phyloP scores from a whole-genome alignment of 2,888 invertebrate species.

The Aethes cnicana region DNA sequence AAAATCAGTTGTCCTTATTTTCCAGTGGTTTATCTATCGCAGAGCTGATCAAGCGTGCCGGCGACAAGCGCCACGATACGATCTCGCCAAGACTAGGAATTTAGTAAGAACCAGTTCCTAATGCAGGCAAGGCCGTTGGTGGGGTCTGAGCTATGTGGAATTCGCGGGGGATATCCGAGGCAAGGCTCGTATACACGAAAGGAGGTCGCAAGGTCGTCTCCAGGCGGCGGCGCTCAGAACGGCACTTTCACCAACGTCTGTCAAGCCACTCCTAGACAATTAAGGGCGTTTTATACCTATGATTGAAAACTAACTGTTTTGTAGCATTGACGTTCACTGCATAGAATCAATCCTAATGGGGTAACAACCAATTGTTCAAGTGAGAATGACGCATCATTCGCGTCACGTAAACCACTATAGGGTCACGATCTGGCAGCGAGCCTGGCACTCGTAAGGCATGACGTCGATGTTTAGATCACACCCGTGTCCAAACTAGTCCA shows the following conservation, averaged over 20 bases:
- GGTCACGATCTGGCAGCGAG: constrained; percentile 22
- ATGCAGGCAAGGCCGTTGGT: constrained; percentile 24
- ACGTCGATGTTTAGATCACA: constrained; percentile 12
- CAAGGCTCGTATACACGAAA: constrained; percentile 36
- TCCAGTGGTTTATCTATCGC: constrained; percentile 19
- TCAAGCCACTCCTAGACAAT: constrained; percentile 37
- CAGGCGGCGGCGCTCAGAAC: constrained; percentile 45
- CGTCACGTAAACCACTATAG: constrained; percentile 16
- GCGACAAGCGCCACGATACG: constrained; percentile 18
- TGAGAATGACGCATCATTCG: constrained; percentile 20
- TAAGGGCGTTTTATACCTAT: constrained; percentile 36
- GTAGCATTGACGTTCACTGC: constrained; percentile 4
- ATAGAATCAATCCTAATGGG: constrained; percentile 13
- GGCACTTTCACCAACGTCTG: constrained; percentile 66
- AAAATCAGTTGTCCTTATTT: constrained; percentile 30
- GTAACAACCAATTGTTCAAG: constrained; percentile 24
- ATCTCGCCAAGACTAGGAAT: constrained; percentile 24
- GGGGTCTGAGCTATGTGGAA: constrained; percentile 13
- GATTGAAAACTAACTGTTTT: constrained; percentile 20
- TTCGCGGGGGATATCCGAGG: constrained; percentile 35
- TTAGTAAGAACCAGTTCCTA: constrained; percentile 27
- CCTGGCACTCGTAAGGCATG: constrained; percentile 5
- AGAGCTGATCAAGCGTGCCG: constrained; percentile 16
- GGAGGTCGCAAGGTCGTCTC: constrained; percentile 63
- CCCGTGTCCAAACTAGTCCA: constrained; percentile 30